phyloP scores from a whole-genome alignment of 2,797 vertebrate species.

The Coilia nasus region DNA sequence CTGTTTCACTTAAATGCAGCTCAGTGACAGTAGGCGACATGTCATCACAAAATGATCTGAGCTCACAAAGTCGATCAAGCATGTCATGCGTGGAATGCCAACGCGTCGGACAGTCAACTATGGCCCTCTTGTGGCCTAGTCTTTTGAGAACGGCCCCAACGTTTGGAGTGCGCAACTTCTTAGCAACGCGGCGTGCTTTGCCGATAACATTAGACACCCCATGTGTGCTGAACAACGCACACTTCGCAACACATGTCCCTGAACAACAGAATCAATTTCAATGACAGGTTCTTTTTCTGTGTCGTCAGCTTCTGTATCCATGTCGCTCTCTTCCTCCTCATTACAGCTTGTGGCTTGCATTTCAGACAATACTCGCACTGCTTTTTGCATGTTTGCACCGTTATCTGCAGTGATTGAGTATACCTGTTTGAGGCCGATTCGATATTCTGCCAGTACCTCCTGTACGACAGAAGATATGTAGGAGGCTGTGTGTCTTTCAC shows the following conservation, averaged over 20 bases:
- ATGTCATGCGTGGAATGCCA: slow-evolving; percentile 33
- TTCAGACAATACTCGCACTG: neutral
- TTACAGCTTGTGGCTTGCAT: neutral
- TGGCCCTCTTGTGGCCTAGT: slow-evolving; percentile 38
- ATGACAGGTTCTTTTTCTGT: neutral
- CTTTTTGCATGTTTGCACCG: slow-evolving; percentile 3
- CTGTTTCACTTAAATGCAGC: slow-evolving; percentile 26
- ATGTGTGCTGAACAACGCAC: slow-evolving; percentile 32
- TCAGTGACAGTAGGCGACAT: slow-evolving; percentile 25
- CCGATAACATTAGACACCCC: slow-evolving; percentile 15
- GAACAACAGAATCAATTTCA: slow-evolving; percentile 11
- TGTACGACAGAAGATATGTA: slow-evolving; percentile 30
- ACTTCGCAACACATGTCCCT: slow-evolving; percentile 25
- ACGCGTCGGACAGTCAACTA: slow-evolving; percentile 29
- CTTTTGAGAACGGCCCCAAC: slow-evolving; percentile 31
- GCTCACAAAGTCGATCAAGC: slow-evolving; percentile 26
- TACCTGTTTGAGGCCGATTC: neutral
- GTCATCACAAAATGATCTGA: slow-evolving; percentile 30
- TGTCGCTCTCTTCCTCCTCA: neutral
- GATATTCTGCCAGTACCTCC: neutral
- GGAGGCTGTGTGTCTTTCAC: neutral
- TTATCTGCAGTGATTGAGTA: slow-evolving; percentile 10
- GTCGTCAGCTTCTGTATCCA: neutral
- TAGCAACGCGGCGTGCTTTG: slow-evolving; percentile 26
- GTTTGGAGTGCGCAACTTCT: slow-evolving; percentile 22